phyloP scores from a whole-genome alignment of 2,888 invertebrate species.

The Chloroclystis v-ata region DNA sequence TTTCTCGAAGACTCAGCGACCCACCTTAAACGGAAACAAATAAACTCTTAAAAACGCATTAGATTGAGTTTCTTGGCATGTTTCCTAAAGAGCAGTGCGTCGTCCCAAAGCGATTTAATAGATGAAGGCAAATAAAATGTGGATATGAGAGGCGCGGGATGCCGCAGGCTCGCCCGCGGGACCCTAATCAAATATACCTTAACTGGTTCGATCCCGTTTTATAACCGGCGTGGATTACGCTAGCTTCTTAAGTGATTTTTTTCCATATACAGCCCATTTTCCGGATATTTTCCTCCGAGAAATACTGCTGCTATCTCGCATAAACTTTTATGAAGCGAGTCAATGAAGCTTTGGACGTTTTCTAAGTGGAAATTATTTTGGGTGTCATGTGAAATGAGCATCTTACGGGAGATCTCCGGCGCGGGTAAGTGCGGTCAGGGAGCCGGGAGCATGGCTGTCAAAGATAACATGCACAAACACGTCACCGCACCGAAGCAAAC shows the following conservation, averaged over 20 bases:
- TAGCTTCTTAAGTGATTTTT: conserved; percentile 50
- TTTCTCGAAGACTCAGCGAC: neutral
- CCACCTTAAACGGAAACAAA: conserved; percentile 31
- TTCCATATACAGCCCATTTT: conserved; percentile 25
- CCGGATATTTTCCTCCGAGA: conserved; percentile 21
- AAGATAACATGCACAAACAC: conserved; percentile 25
- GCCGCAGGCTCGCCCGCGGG: conserved; percentile 37
- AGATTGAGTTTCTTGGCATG: conserved; percentile 35
- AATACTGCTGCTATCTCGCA: conserved; percentile 17
- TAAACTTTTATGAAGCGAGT: conserved; percentile 21
- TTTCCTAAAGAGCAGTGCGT: conserved; percentile 46
- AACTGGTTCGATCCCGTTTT: conserved; percentile 51
- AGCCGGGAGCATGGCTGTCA: conserved; percentile 25
- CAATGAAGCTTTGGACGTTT: conserved; percentile 17
- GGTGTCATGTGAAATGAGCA: conserved; percentile 12
- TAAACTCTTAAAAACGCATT: conserved; percentile 40
- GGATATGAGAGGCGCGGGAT: conserved; percentile 48
- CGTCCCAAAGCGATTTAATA: conserved; percentile 65
- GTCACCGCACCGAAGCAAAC: conserved; percentile 25
- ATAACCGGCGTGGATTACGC: conserved; percentile 51
- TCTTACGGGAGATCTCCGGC: conserved; percentile 15
- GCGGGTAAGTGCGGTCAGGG: conserved; percentile 17
- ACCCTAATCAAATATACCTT: conserved; percentile 72
- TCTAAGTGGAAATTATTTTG: conserved; percentile 11
- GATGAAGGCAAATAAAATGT: conserved; percentile 58